Evolutionary conservation across 2,888 invertebrate genomes (phyloP).

Genomic region (Trissoscelio sp.): DNA sequence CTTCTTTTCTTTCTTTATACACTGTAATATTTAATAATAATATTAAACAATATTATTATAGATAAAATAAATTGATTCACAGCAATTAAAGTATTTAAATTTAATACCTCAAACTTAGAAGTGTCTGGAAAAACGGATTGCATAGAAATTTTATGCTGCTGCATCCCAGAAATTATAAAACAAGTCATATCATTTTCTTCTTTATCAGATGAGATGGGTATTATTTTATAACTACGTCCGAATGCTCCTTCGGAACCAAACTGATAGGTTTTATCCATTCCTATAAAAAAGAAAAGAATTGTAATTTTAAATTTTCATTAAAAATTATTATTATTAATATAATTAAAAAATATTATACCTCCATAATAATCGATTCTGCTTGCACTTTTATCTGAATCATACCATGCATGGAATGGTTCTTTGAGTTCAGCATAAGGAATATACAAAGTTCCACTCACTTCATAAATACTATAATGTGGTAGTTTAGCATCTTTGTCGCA

Average conservation of each 20-base stretch:
- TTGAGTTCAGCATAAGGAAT: slow-evolving; percentile 97
- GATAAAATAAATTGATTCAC: too few species aligned
- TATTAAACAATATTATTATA: too few species aligned
- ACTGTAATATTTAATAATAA: too few species aligned
- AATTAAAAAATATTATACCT: slow-evolving; percentile 84
- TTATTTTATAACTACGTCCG: neutral
- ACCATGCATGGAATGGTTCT: slow-evolving; percentile 96
- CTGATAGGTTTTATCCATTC: too few species aligned
- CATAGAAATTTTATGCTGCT: neutral
- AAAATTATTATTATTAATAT: too few species aligned
- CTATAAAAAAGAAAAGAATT: too few species aligned
- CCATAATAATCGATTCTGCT: slow-evolving; percentile 98
- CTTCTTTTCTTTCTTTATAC: too few species aligned
- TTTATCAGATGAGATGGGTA: neutral
- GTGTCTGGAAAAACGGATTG: slow-evolving; percentile 1
- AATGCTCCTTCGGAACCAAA: neutral
- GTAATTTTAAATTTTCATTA: too few species aligned
- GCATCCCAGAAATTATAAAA: too few species aligned
- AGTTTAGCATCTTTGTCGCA: neutral
- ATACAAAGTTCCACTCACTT: slow-evolving; percentile 90
- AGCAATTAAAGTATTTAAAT: neutral
- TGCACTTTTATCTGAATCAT: slow-evolving; percentile 88
- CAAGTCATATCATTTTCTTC: too few species aligned
- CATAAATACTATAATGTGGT: slow-evolving; percentile 84
- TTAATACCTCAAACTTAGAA: neutral